These are phyloP conservation scores for Gymnogyps californianus DNA, from an alignment of 2,113 vertebrate genomes.

Conservation along the genomic window DNA sequence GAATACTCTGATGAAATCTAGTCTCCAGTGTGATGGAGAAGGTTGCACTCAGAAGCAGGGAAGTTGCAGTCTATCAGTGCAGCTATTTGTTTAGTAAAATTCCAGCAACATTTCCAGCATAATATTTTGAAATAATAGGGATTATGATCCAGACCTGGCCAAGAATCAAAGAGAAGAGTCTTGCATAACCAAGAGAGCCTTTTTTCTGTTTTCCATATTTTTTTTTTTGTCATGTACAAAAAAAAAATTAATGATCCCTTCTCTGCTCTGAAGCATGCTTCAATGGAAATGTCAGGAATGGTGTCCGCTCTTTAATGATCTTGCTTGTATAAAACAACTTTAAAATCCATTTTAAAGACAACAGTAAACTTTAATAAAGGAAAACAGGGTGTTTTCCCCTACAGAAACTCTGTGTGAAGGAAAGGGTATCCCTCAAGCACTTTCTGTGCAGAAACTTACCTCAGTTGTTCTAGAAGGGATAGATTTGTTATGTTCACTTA, in stretches of 20 bases:
- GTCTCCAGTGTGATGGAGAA: not conserved
- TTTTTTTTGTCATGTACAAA: not conserved
- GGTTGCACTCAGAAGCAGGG: not conserved
- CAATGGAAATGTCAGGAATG: not conserved
- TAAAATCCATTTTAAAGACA: not conserved
- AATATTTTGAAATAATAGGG: slow-evolving; percentile 22
- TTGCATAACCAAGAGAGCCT: not conserved
- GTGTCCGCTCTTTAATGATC: not conserved
- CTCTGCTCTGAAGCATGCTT: not conserved
- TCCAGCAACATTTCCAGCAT: slow-evolving; percentile 1
- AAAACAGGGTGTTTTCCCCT: not conserved
- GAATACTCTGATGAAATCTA: not conserved
- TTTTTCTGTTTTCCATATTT: not conserved
- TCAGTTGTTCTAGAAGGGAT: not conserved
- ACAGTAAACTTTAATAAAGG: not conserved
- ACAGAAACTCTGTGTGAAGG: not conserved
- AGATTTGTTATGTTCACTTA: not conserved
- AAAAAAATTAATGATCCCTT: fast-evolving
- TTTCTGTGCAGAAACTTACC: not conserved
- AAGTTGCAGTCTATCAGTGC: not conserved
- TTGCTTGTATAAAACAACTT: not conserved
- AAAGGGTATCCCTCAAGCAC: not conserved
- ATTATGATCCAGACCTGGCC: slow-evolving; percentile 8
- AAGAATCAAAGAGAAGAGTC: not conserved
- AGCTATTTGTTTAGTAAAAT: slow-evolving; percentile 1